Base-by-base conservation (phyloP, 1,140 invertebrate species). In the Zophobas morio region DNA sequence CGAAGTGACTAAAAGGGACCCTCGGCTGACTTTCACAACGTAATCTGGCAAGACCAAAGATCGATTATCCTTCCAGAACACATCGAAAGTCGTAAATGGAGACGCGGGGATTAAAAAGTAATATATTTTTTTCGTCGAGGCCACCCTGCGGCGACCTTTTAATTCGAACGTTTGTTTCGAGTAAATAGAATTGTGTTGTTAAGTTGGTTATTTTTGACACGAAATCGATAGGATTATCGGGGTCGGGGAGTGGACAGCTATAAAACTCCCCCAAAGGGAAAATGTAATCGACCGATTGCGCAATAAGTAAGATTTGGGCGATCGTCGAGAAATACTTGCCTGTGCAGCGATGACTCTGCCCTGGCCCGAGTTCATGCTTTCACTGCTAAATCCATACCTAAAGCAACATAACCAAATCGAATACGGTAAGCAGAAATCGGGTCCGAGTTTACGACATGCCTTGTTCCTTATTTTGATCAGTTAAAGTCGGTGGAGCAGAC, bases 401-500 rank as follows among this genome's bases (percentile, higher is more conserved):
- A 85, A 85, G 84, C 85, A 84, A 86, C 79, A 84, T 82, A 86
- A 85, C 80, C 82, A 85, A 86, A 86, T 84, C 78, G 81, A 81
- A 85, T 83, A 85, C 79, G 79, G 80, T 81, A 86, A 86, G 85
- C 85, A 82, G 81, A 84, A 82, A 79, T 83, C 81, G 76, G 78
- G 79, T 81, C 80, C 78, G 74, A 78, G 76, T 56, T 84, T 85
- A 84, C 66, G 84, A 84, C 78, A 84, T 82, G 84, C 82, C 82
- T 82, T 82, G 84, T 81, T 82, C 84, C 79, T 86, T 84, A 77
- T 78, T 79, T 83, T 86, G 88, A 88, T 89, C 89, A 77, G 88
- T 87, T 81, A 92, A 86, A 84, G 92, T 90, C 74, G 91, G 90
- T 51, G 91, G 90, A 79, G 91, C 91, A 72, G 91, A 92, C 82